Conservation (phyloP, 35 echinoderm and acorn worm species). For the Apostichopus californicus region DNA sequence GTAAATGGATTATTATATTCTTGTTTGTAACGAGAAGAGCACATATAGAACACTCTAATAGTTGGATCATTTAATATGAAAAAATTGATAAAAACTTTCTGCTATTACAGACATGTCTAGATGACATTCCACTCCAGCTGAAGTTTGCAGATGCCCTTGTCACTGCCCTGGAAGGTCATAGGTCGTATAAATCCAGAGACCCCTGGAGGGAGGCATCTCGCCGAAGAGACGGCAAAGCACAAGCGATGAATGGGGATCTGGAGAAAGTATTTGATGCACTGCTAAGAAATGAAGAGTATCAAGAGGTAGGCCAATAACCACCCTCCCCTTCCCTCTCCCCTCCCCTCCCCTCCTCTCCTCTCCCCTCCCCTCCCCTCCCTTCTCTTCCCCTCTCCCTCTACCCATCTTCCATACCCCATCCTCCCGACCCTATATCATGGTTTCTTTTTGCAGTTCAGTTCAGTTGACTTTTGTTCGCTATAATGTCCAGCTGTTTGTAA, state of each 20-base stretch:
- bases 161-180: constrained; percentile 24
- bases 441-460: too few species aligned
- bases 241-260: constrained; percentile 14
- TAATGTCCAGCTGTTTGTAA: too few species aligned
- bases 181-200: constrained; percentile 5
- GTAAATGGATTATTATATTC: too few species aligned
- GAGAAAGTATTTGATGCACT: constrained; percentile 39
- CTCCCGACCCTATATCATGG: neutral
- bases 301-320: constrained; percentile 12
- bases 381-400: neutral
- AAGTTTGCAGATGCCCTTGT: constrained; percentile 47
- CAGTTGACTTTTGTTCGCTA: too few species aligned
- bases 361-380: neutral
- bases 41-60: too few species aligned
- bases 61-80: too few species aligned
- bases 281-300: constrained; percentile 23
- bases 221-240: constrained; percentile 11
- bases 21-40: too few species aligned
- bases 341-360: neutral
- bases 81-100: too few species aligned
- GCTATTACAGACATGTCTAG: constrained; percentile 13
- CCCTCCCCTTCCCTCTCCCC: neutral
- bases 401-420: neutral
- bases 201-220: constrained; percentile 19
- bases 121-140: constrained; percentile 28